A percentile compares a stretch with the other conserved stretches of the same genome.
Evolutionary conservation across 2,113 vertebrate genomes (phyloP).

Genomic region (Gracilinanus agilis): DNA sequence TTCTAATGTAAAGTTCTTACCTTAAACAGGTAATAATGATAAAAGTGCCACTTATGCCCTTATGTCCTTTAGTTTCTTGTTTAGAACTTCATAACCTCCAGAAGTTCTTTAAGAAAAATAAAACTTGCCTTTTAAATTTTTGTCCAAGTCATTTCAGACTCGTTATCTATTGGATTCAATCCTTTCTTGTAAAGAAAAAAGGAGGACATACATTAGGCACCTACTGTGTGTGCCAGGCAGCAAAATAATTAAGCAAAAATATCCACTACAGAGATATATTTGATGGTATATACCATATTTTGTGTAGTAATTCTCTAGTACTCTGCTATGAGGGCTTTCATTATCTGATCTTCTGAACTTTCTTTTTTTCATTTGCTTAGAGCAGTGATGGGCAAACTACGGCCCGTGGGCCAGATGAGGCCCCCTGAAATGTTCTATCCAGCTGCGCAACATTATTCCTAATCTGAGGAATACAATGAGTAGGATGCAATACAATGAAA

Average conservation of each 20-base stretch:
- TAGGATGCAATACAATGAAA: no score
- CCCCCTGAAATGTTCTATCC: no score
- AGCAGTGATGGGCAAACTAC: no score
- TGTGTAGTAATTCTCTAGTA: not conserved
- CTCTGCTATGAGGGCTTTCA: not conserved
- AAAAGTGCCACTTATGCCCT: not conserved
- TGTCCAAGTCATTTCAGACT: not conserved
- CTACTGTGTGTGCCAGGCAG: not conserved
- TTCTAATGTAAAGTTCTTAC: not conserved
- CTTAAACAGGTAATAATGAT: not conserved
- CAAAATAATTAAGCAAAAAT: not conserved
- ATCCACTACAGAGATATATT: not conserved
- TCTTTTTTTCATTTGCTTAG: not conserved
- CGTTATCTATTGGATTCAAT: not conserved
- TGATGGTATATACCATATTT: not conserved
- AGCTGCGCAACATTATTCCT: no score
- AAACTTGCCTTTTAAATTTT: not conserved
- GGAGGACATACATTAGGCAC: not conserved
- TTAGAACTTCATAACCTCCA: not conserved
- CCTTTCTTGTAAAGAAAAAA: not conserved
- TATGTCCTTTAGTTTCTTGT: not conserved
- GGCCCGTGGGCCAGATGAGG: no score
- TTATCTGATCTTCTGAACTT: not conserved
- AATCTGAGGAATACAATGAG: no score
- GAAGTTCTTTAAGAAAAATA: not conserved